A percentile compares a stretch with the other conserved stretches of the same genome.
Evolutionary conservation across 2,888 invertebrate genomes (phyloP).

Genomic region (Baccha elongata): DNA sequence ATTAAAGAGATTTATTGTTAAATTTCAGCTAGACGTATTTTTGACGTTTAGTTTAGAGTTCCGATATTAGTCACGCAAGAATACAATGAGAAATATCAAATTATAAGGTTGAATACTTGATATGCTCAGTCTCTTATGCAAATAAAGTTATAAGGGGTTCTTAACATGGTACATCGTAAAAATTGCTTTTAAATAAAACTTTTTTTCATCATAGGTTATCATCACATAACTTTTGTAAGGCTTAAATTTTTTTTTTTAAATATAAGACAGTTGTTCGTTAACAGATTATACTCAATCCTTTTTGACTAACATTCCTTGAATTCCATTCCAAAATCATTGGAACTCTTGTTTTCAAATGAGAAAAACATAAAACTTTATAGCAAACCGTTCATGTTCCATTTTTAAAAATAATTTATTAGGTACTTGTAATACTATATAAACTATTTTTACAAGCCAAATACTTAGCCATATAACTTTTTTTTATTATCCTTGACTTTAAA

Average conservation of each 20-base stretch:
- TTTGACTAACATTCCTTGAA: background rate
- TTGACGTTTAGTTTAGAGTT: conserved; percentile 9
- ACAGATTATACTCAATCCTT: background rate
- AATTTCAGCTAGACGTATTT: conserved; percentile 31
- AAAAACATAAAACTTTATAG: background rate
- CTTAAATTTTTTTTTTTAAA: too few relatives aligned
- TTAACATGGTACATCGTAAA: too few relatives aligned
- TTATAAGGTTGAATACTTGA: background rate
- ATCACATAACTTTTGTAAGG: too few relatives aligned
- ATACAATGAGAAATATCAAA: conserved; percentile 1
- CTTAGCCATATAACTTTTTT: conserved; percentile 23
- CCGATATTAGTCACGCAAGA: conserved; percentile 33
- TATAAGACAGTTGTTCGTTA: too few relatives aligned
- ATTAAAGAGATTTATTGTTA: conserved; percentile 55
- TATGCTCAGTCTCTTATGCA: too few relatives aligned
- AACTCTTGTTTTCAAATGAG: background rate
- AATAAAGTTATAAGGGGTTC: too few relatives aligned
- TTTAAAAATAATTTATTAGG: conserved; percentile 25
- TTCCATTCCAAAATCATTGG: too few relatives aligned
- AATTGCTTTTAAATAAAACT: too few relatives aligned
- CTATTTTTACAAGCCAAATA: conserved; percentile 27
- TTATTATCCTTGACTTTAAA: background rate
- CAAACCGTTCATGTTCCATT: background rate
- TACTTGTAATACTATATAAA: conserved; percentile 36
- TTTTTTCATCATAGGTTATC: too few relatives aligned